Percentiles rank a stretch among this genome's conserved stretches.
Evolutionary conservation across 2,888 invertebrate species (phyloP).

Genomic region (Tridacna crocea): DNA sequence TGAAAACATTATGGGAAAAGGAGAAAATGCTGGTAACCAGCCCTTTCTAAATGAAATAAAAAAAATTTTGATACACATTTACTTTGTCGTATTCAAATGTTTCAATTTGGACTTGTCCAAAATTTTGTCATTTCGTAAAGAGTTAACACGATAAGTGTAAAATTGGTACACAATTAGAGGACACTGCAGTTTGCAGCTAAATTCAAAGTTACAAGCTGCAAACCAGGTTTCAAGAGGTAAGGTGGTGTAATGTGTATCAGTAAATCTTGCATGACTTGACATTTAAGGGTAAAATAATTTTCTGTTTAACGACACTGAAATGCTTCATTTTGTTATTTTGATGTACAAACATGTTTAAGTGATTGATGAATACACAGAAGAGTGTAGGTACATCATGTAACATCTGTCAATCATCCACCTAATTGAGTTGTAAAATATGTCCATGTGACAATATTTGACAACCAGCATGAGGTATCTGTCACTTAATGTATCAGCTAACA

Average conservation of each 20-base stretch:
- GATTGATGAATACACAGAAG: conserved; percentile 27
- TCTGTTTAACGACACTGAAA: conserved; percentile 1
- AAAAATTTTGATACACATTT: too few relatives aligned
- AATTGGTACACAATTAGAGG: too few relatives aligned
- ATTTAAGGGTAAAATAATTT: conserved; percentile 21
- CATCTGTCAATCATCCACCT: conserved; percentile 27
- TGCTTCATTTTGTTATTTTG: background rate
- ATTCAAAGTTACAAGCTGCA: too few relatives aligned
- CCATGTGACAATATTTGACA: conserved; percentile 27
- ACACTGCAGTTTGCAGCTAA: too few relatives aligned
- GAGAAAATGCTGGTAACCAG: too few relatives aligned
- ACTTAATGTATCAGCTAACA: conserved; percentile 24
- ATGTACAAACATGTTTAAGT: background rate
- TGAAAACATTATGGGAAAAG: too few relatives aligned
- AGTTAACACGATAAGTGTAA: too few relatives aligned
- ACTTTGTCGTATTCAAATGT: too few relatives aligned
- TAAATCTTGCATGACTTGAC: conserved; percentile 21
- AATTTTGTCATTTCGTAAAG: too few relatives aligned
- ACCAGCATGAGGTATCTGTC: conserved; percentile 19
- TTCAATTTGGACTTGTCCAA: too few relatives aligned
- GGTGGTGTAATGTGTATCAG: background rate
- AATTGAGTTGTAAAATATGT: conserved; percentile 32
- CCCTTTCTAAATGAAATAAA: too few relatives aligned
- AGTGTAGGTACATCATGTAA: conserved; percentile 21
- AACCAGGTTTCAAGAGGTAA: too few relatives aligned